Evolutionary conservation across 2,888 invertebrate genomes (phyloP), one percentile per base, ranked within the genome.

Genomic region (Helobdella robusta): DNA sequence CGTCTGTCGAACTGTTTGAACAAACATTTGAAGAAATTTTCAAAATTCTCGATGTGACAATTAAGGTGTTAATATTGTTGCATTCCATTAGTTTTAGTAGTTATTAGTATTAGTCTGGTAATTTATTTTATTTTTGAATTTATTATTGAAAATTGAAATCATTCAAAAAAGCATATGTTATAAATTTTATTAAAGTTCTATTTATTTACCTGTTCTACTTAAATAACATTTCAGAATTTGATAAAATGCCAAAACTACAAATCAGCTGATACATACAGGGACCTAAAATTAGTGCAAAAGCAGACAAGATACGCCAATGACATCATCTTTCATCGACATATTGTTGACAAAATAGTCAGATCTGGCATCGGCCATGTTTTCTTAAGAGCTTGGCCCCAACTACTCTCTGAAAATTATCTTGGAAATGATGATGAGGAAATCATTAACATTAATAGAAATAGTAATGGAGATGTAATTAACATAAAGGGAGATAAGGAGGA

Each of bases 351-450:
- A 40, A 69, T 72, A 32, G 69, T 72, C 52, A 63, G 67, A 25
- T 60, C 66, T 34, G 71, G 70, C 32, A 69, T 70, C 46, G 71
- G 68, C 15, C 70, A 71, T 48, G 70, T 71, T 34, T 70, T 69
- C 59, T 64, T 69, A 34, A 58, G 59, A 34, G 61, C 68, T 20
- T 71, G 73, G 70, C 66, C 67, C 46, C 66, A 66, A 36, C 66
- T 70, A 4, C 64, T 63, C n/a, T 64, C 64, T 8, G 61, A 66
- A 0, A 64, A 71, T 28, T 69, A 60, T 28, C 68, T 72, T 18
- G n/a, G n/a, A n/a, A n/a, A n/a, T n/a, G 34, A 59, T 35, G 28
- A 60, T 35, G 65, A 63, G 30, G 65, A 69, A 50, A 20, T 40
- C 59, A 63, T 64, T 34, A 66, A 66, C 8, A 74, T 74, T 71